Conservation (phyloP, 2,888 invertebrate species). For the Caenorhabditis sp. region DNA sequence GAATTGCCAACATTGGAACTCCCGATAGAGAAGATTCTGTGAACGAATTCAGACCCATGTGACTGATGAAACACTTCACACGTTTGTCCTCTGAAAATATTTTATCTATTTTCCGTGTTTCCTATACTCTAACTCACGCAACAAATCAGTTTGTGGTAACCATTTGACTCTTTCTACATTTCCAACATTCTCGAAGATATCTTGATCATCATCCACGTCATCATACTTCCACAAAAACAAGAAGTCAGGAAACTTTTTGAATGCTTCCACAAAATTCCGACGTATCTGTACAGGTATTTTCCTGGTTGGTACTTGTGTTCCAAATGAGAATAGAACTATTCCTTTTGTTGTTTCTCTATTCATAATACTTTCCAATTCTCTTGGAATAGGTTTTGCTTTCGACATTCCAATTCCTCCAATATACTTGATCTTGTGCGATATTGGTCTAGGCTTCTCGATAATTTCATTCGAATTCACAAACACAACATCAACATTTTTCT, state of each 20-base stretch:
- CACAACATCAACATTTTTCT: slow-evolving; percentile 26
- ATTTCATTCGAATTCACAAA: slow-evolving; percentile 60
- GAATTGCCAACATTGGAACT: slow-evolving; percentile 50
- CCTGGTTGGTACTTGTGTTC: slow-evolving; percentile 41
- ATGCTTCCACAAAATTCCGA: slow-evolving; percentile 44
- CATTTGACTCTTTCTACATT: slow-evolving; percentile 53
- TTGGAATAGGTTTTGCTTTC: slow-evolving; percentile 25
- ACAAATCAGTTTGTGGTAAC: slow-evolving; percentile 56
- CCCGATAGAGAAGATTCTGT: slow-evolving; percentile 48
- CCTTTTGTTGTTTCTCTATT: too few species aligned
- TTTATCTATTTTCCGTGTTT: not conserved
- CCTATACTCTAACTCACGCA: slow-evolving; percentile 12
- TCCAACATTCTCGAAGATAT: slow-evolving; percentile 30
- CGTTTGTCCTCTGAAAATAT: slow-evolving; percentile 36
- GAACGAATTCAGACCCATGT: slow-evolving; percentile 55
- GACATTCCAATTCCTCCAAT: slow-evolving; percentile 54
- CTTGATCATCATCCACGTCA: slow-evolving; percentile 22
- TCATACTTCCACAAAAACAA: slow-evolving; percentile 57
- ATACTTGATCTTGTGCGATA: slow-evolving; percentile 54
- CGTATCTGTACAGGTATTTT: slow-evolving; percentile 41
- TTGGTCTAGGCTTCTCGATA: slow-evolving; percentile 56
- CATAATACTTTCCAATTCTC: slow-evolving; percentile 11
- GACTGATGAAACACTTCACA: slow-evolving; percentile 52
- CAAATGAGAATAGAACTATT: slow-evolving; percentile 56
- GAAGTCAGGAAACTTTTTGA: slow-evolving; percentile 51